A percentile compares a stretch with the other conserved stretches of the same genome.
Conservation (phyloP, 23 tunicate genomes). For the Styela clava region DNA sequence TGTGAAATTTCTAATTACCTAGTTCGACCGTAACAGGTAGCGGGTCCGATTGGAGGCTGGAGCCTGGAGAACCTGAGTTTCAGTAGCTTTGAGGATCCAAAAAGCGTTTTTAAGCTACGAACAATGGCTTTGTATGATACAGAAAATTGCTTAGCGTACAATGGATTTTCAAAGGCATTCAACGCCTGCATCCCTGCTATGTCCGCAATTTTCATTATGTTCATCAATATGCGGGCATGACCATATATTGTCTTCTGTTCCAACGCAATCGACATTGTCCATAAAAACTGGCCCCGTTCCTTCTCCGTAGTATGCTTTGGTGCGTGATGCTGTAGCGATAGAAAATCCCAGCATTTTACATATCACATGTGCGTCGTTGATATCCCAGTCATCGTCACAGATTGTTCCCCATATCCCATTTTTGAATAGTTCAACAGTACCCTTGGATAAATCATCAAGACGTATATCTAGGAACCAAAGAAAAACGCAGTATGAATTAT, state of each 20-base stretch:
- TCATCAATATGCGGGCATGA: conserved; percentile 24
- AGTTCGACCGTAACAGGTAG: too few species aligned
- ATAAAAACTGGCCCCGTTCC: conserved; percentile 25
- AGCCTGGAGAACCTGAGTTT: too few species aligned
- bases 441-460: background rate
- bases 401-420: conserved; percentile 21
- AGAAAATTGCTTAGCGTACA: too few species aligned
- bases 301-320: conserved; percentile 12
- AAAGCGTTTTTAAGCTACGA: too few species aligned
- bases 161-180: too few species aligned
- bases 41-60: too few species aligned
- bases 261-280: conserved; percentile 33
- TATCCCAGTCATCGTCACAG: conserved; percentile 12
- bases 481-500: background rate
- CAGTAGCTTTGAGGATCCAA: too few species aligned
- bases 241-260: conserved; percentile 16
- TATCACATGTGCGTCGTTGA: conserved; percentile 5
- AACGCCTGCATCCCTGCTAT: conserved; percentile 28
- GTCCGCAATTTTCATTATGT: conserved; percentile 13
- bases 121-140: too few species aligned
- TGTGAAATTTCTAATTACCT: too few species aligned
- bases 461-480: background rate
- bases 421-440: background rate
- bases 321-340: background rate
- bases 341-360: conserved; percentile 16